Percentiles rank a stretch among this genome's conserved stretches.
Conservation (phyloP, 2,797 vertebrate genomes). For the Sebastes nivosus region DNA sequence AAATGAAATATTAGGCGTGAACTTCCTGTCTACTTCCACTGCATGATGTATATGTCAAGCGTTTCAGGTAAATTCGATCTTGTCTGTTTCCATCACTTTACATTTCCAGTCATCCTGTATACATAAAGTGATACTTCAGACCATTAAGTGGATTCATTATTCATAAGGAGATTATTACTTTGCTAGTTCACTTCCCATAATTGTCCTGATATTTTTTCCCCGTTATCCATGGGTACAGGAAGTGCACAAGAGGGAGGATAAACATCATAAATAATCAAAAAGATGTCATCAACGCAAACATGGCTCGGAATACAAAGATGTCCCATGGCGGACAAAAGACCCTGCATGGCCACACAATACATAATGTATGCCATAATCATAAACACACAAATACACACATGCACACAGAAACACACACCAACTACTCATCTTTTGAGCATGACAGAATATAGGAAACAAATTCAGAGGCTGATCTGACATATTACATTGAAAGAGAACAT, state of each 20-base stretch:
- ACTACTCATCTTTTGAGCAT: not conserved
- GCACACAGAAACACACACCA: not conserved
- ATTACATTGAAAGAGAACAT: not conserved
- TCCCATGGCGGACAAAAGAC: conserved; percentile 16
- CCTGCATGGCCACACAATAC: not conserved
- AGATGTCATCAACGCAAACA: conserved; percentile 53
- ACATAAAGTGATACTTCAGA: conserved; percentile 62
- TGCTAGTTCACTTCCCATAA: conserved; percentile 80
- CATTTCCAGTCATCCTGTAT: conserved; percentile 67
- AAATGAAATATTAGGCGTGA: not conserved
- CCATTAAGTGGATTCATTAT: conserved; percentile 82
- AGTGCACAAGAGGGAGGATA: conserved; percentile 62
- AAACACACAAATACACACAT: not conserved
- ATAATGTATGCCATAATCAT: conserved; percentile 2
- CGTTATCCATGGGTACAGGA: conserved; percentile 68
- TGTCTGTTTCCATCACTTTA: conserved; percentile 55
- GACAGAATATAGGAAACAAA: not conserved
- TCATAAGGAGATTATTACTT: conserved; percentile 81
- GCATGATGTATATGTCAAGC: conserved; percentile 2
- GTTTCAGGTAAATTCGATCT: conserved; percentile 52
- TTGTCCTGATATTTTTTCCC: conserved; percentile 65
- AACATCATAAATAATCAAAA: conserved; percentile 80
- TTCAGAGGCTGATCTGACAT: not conserved
- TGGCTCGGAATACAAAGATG: conserved; percentile 46
- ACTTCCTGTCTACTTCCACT: not conserved